Evolutionary conservation across 2,888 invertebrate genomes (phyloP).

Genomic region (Calliopum simillimum): DNA sequence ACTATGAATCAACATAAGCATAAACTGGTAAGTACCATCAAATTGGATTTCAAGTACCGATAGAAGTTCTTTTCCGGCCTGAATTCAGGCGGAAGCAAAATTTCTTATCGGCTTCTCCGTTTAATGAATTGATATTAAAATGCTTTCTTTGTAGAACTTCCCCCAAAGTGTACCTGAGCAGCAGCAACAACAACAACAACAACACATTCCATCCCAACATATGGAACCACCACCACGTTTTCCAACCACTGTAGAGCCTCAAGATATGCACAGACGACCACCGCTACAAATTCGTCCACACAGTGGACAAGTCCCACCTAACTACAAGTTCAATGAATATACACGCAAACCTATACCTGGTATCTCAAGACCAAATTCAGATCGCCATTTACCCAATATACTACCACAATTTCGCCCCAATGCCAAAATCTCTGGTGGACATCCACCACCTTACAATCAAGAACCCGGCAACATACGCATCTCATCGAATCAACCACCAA

Average conservation of each 20-base stretch:
- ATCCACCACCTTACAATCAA: constrained; percentile 56
- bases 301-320: constrained; percentile 37
- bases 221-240: constrained; percentile 62
- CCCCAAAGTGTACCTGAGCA: constrained; percentile 49
- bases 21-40: constrained; percentile 54
- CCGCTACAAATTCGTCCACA: constrained; percentile 43
- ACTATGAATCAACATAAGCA: constrained; percentile 62
- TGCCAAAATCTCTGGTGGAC: constrained; percentile 70
- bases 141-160: constrained; percentile 48
- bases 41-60: background rate
- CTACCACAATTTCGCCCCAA: constrained; percentile 79
- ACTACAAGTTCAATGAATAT: constrained; percentile 56
- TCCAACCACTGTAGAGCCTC: constrained; percentile 43
- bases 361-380: constrained; percentile 53
- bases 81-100: too few relatives aligned
- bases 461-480: constrained; percentile 64
- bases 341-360: constrained; percentile 59
- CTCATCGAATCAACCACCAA: constrained; percentile 46
- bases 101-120: too few relatives aligned
- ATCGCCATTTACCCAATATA: constrained; percentile 73
- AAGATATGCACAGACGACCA: constrained; percentile 43
- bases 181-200: constrained; percentile 46
- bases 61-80: too few relatives aligned
- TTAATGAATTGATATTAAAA: background rate
- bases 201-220: constrained; percentile 65